Base-by-base conservation (phyloP, 1,140 invertebrate genomes). In the Bombus soroeensis region DNA sequence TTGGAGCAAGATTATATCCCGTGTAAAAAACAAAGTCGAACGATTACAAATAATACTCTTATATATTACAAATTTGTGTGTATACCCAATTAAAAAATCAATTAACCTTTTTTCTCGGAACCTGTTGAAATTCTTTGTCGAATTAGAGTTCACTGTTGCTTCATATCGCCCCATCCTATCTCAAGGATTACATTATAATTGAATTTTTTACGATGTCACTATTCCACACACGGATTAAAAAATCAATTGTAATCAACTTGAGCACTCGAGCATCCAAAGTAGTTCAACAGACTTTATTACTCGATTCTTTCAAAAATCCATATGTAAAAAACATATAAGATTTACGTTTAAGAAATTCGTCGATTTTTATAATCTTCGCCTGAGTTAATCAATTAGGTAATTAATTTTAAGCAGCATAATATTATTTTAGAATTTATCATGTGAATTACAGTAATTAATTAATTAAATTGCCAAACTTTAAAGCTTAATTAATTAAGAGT, bases 181-280 rank as follows among this genome's bases (percentile, higher is more conserved):
- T n/a, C 41, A 41, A 72, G 70, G 39, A 72, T 43, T 72, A 72
- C 70, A 18, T 13, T 32, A 6, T 72, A 72, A 72, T 72, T 72
- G 70, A 72, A 43, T 72, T 72, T 72, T 72, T 72, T 12, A 41
- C 39, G 39, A 72, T 41, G 70, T 41, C 28, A 72, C 22, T 70
- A n/a, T 41, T 28, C 1, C 28, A 12, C 28, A 41, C 12, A n/a
- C 39, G 39, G 37, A 72, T 72, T 72, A 43, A 72, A 41, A 37
- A 72, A 72, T 41, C 70, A 41, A 72, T 72, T 41, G 28, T 28
- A 41, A 72, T 72, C 39, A 72, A 37, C 28, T n/a, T 10, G 22
- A 1, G 39, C 28, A 41, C 1, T n/a, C 39, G 28, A 72, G 39
- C 8, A 12, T 15, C 25, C 22, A 9, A 71, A n/a, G 4, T 12